These are phyloP conservation scores for Sinopyrophorus schimmeli DNA, from an alignment of 2,888 invertebrate genomes.

Conservation along the genomic window DNA sequence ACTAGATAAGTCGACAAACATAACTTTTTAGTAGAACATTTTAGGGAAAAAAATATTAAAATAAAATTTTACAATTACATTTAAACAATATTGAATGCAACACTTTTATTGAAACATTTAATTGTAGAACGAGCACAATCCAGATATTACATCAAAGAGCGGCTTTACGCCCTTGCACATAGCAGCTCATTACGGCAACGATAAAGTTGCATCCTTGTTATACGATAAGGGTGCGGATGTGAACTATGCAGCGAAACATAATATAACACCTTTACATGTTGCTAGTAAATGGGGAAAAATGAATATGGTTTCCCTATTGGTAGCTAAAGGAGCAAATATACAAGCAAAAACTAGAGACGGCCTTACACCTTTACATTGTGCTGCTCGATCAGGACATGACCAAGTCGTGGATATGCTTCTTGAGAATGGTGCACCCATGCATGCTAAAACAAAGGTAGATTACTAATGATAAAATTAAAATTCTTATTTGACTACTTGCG, in stretches of 20 bases:
- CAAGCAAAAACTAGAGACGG: slow-evolving; percentile 94
- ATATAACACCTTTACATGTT: slow-evolving; percentile 97
- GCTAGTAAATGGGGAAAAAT: slow-evolving; percentile 98
- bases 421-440: slow-evolving; percentile 88
- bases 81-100: not conserved
- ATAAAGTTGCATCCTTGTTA: slow-evolving; percentile 86
- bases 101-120: too few relatives aligned
- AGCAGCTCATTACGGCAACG: slow-evolving; percentile 97
- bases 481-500: too few relatives aligned
- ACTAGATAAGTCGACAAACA: too few relatives aligned
- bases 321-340: slow-evolving; percentile 88
- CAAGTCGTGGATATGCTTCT: slow-evolving; percentile 89
- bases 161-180: slow-evolving; percentile 99
- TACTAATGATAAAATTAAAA: not conserved
- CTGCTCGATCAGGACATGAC: slow-evolving; percentile 94
- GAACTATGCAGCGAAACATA: slow-evolving; percentile 95
- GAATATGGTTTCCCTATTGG: slow-evolving; percentile 86
- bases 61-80: not conserved
- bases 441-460: slow-evolving; percentile 89
- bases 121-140: slow-evolving; percentile 87
- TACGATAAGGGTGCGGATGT: slow-evolving; percentile 92
- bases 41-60: too few relatives aligned
- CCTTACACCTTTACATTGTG: slow-evolving; percentile 95
- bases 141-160: slow-evolving; percentile 95
- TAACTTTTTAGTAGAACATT: too few relatives aligned